Base-by-base conservation (phyloP, 2,113 vertebrate genomes). In the Electrona antarctica region DNA sequence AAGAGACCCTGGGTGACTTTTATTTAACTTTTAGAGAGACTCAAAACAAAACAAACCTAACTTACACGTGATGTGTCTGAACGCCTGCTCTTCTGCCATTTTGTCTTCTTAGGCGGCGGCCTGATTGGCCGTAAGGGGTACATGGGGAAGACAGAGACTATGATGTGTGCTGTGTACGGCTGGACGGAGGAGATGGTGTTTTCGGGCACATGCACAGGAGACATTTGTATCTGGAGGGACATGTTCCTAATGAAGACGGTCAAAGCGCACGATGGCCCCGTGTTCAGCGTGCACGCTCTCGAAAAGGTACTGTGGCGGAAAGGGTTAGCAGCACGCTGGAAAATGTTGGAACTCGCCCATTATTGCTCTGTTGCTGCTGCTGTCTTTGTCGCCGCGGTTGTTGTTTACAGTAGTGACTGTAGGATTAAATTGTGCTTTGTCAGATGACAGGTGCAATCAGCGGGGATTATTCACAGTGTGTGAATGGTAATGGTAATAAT, bases 111-210 rank as follows among this genome's bases (percentile, higher is more conserved):
- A 99, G 97, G 98, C 0, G 98, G 98, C 72, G 98, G 98, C 81
- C 83, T 99, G 60, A 97, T 98, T 91, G 97, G 97, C 47, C 96
- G 93, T 82, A 99, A 96, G 88, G 98, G 97, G 75, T 95, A 91
- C 88, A 90, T 94, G 86, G 98, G 97, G 73, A 97, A 95, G 88
- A 95, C 88, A 0, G 98, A 98, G 82, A 98, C 97, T 1, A 98
- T 99, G 97, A 97, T 98, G 97, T 98, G 97, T 69, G 97, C 95
- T 0, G 98, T 97, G 0, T 98, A 97, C 5, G 98, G 98, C 78
- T 97, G 97, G 97, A 96, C 98, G 0, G 97, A 99, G 84, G 98
- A 99, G 90, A 98, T 96, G 95, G 93, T 95, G 0, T 99, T 99
- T 83, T 98, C 97, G 49, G 97, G 98, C 72, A 98, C 97, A 8